Evolutionary conservation across 2,797 vertebrate species (phyloP), one percentile per base, ranked within the genome.

Genomic region (Falco naumanni): DNA sequence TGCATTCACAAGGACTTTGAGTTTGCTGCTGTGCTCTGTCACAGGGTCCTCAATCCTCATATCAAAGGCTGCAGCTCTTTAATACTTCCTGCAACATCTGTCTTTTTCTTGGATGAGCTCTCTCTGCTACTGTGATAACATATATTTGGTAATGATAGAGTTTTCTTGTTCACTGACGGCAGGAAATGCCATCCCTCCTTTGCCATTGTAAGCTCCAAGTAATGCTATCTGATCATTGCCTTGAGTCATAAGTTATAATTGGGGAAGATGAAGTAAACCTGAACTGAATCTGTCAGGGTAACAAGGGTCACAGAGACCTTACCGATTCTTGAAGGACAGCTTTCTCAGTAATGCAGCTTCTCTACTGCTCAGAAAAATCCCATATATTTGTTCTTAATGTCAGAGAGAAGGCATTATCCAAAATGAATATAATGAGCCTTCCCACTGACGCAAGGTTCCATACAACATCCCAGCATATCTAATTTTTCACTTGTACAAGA

Each of bases 401-500:
- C 70, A 84, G 59, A 72, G 63, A 82, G 20, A 4, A 83, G 16
- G 3, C 18, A 57, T 92, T 68, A 79, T 76, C 26, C 34, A 51
- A 81, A 93, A 81, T 53, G 10, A 79, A 45, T 70, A 20, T 60
- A 53, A 88, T 13, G 9, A 79, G 33, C 6, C 45, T 87, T 95
- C 54, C 39, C 47, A 87, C 43, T 60, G 71, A 84, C 0, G 5
- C 16, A 89, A 64, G 57, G 16, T 41, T 90, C 29, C 20, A 45
- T 34, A 69, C 8, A 83, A 53, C 8, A 41, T 43, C n/a, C 13
- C 70, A 69, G 50, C 28, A 37, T 31, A 65, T 13, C 51, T 65
- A 69, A 48, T 81, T 91, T 95, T 94, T 91, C 61, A 76, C 24
- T 56, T 69, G 51, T 16, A 26, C 21, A 65, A 61, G 25, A n/a